These are phyloP conservation scores for Penaeus vannamei DNA, from an alignment of 1,140 invertebrate genomes.

Conservation along the genomic window DNA sequence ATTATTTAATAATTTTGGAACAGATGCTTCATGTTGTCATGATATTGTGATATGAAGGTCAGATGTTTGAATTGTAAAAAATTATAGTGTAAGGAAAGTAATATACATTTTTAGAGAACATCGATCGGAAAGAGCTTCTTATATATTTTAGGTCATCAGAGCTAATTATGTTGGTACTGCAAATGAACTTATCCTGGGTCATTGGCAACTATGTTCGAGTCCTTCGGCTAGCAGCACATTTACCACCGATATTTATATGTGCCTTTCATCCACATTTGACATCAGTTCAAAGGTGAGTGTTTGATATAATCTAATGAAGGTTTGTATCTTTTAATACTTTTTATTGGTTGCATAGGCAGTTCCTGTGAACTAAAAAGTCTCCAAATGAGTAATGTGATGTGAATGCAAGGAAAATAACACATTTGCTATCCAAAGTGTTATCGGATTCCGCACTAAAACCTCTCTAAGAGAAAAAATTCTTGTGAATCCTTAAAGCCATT, in stretches of 20 bases:
- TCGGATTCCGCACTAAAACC: too few relatives aligned
- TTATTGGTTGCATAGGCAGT: too few relatives aligned
- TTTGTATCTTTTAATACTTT: too few relatives aligned
- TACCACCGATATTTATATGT: conserved; percentile 39
- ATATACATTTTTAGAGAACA: too few relatives aligned
- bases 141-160: conserved; percentile 14
- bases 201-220: conserved; percentile 47
- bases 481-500: too few relatives aligned
- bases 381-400: too few relatives aligned
- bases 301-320: neutral
- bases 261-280: conserved; percentile 47
- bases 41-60: neutral
- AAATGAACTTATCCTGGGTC: conserved; percentile 51
- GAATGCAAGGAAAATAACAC: too few relatives aligned
- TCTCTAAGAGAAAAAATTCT: too few relatives aligned
- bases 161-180: conserved; percentile 11
- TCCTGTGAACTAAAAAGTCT: too few relatives aligned
- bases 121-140: neutral
- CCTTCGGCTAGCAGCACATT: conserved; percentile 24
- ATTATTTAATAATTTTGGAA: too few relatives aligned
- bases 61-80: neutral
- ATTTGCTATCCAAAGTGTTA: too few relatives aligned
- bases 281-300: conserved; percentile 39
- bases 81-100: neutral
- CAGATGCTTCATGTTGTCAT: too few relatives aligned